Evolutionary conservation across 2,113 vertebrate species (phyloP), one percentile per base, ranked within the genome.

Genomic region (Oreochromis spilurus): DNA sequence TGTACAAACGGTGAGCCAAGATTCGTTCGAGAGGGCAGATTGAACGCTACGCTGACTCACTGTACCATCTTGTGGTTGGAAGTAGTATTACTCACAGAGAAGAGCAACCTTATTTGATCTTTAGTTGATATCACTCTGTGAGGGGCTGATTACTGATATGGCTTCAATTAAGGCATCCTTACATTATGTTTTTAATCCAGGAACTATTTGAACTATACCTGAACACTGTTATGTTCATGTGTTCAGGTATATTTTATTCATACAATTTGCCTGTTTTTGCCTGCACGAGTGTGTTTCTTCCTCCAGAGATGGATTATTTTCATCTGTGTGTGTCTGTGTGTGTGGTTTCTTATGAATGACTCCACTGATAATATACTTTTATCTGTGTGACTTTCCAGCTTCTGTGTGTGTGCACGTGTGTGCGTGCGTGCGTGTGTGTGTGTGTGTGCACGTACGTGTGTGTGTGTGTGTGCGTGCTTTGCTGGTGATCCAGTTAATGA

Each of bases 401-500:
- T 57, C 1, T 48, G 67, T 79, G 3, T 6, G 13, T 8, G 54
- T 6, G n/a, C 4, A 10, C 12, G n/a, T 13, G 53, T 13, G 54
- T 3, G 82, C 26, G 19, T 7, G 54, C 2, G 21, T 21, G 21
- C 21, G 67, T 79, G 3, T 6, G 13, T 8, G 54, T 6, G n/a
- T 13, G 53, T 13, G 54, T 36, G 38, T 24, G 55, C n/a, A n/a
- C n/a, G n/a, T n/a, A n/a, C n/a, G n/a, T 13, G 24, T 48, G 17
- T 48, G 78, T 19, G 55, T 57, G 26, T 24, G 57, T 26, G 50
- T 6, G 7, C 2, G 3, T 2, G 31, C n/a, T 45, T 48, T 50
- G 53, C 85, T 52, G 72, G 80, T 89, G 81, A 89, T 91, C 85
- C 81, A 83, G 85, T 81, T 88, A 65, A 86, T 91, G 82, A 89